Percentiles rank a stretch among this genome's conserved stretches.
Conservation (phyloP, 2,113 vertebrate species). For the Bos indicus region DNA sequence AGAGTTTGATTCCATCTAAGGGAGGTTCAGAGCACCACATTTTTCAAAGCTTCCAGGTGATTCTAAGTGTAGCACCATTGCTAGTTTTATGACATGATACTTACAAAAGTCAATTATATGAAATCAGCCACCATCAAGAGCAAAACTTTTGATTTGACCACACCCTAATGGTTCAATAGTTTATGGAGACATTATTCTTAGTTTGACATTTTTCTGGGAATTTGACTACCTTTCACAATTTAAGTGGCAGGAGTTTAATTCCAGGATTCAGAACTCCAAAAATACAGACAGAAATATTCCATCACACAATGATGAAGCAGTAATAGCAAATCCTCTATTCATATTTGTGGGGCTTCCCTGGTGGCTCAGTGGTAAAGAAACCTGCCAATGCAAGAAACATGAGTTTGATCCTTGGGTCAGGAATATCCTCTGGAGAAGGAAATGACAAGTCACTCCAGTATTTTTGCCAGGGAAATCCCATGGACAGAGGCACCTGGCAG, state of each 20-base stretch:
- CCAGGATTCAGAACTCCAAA: background rate
- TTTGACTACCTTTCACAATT: background rate
- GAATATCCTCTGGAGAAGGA: background rate
- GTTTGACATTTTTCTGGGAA: background rate
- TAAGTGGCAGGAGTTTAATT: background rate
- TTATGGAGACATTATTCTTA: background rate
- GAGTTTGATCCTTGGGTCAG: background rate
- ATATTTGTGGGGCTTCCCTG: background rate
- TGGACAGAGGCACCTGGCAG: background rate
- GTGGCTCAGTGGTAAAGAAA: background rate
- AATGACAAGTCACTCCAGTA: background rate
- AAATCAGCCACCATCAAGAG: background rate
- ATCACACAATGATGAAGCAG: background rate
- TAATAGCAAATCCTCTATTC: background rate
- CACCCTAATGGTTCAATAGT: background rate
- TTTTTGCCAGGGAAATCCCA: background rate
- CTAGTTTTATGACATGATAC: background rate
- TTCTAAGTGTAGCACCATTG: background rate
- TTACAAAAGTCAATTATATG: background rate
- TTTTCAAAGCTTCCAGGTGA: background rate
- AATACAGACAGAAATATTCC: background rate
- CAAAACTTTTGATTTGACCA: background rate
- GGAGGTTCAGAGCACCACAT: background rate
- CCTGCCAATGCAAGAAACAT: background rate
- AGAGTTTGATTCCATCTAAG: background rate